A percentile compares a stretch with the other conserved stretches of the same genome.
Evolutionary conservation across 2,797 vertebrate species (phyloP).

Genomic region (Rhynchonycteris naso): DNA sequence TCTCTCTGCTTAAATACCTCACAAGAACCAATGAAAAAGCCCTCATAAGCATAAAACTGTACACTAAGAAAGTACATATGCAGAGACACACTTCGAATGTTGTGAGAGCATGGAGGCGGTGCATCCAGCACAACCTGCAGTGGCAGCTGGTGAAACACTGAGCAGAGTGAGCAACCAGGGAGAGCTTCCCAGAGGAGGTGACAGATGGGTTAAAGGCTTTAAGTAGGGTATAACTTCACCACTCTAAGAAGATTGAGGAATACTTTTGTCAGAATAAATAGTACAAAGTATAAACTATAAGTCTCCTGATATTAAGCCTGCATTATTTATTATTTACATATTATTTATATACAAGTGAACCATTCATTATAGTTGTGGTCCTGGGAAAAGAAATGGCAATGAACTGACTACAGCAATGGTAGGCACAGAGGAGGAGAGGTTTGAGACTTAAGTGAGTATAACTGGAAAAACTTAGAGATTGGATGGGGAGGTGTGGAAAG

Average conservation of each 20-base stretch:
- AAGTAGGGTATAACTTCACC: background rate
- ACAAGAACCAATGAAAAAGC: background rate
- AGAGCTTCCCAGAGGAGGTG: background rate
- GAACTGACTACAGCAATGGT: background rate
- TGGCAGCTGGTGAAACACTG: background rate
- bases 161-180: background rate
- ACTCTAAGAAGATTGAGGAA: background rate
- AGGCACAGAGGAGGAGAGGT: background rate
- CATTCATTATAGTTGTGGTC: background rate
- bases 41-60: background rate
- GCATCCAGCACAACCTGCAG: background rate
- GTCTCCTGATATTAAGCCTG: background rate
- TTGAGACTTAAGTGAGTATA: background rate
- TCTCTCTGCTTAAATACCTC: background rate
- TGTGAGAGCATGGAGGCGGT: background rate
- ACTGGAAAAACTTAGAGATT: background rate
- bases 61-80: background rate
- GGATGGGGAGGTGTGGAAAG: background rate
- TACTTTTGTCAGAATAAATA: background rate
- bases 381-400: background rate
- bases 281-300: background rate
- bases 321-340: background rate
- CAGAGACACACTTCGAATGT: background rate
- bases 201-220: background rate
- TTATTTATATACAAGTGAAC: background rate